phyloP scores from a whole-genome alignment of 2,797 vertebrate species.

The Myiothlypis chrysogaster region DNA sequence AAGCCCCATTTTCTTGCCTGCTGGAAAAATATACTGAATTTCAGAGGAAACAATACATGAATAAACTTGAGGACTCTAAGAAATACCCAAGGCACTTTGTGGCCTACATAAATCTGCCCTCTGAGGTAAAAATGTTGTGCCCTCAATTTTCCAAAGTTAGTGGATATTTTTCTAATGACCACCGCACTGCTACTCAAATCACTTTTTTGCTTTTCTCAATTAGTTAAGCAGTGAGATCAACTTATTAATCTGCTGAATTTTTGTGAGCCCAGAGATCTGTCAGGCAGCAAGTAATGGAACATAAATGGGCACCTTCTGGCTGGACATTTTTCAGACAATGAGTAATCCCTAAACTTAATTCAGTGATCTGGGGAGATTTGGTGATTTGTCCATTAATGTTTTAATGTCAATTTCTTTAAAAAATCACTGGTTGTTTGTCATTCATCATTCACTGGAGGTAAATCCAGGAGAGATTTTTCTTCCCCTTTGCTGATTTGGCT shows the following conservation, averaged over 20 bases:
- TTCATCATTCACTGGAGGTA: background rate
- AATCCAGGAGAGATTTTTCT: background rate
- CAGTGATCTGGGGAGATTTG: background rate
- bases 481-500: background rate
- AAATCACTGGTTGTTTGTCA: background rate
- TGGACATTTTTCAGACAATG: background rate
- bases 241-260: constrained; percentile 3
- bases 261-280: background rate
- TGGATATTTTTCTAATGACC: constrained; percentile 38
- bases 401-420: background rate
- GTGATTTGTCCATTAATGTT: background rate
- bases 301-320: background rate
- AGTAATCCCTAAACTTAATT: background rate
- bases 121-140: constrained; percentile 14
- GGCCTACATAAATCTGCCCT: constrained; percentile 61
- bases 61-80: constrained; percentile 33
- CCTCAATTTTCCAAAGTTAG: constrained; percentile 25
- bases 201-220: background rate
- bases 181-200: background rate
- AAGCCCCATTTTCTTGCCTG: constrained; percentile 44
- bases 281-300: constrained; percentile 1
- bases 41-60: constrained; percentile 55
- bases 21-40: constrained; percentile 53
- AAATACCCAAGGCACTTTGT: constrained; percentile 53
- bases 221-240: constrained; percentile 8